Conservation (phyloP, 1,140 invertebrate genomes). For the Ephestia elutella region DNA sequence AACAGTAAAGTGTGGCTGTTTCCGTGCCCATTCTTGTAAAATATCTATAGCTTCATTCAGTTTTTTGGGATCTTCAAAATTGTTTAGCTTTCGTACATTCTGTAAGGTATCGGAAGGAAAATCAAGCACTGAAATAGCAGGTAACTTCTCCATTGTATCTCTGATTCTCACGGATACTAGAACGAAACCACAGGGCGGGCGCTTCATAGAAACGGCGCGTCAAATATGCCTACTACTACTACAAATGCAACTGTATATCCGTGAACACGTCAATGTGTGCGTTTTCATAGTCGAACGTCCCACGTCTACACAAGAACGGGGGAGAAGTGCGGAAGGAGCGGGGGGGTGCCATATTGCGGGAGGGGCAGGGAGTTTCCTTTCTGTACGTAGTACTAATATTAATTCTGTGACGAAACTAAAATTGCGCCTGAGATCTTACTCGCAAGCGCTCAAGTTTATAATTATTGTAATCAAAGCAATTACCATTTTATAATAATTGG, state of each 20-base stretch:
- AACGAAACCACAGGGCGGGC: too few species aligned
- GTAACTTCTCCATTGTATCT: not conserved
- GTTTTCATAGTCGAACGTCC: too few species aligned
- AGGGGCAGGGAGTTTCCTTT: too few species aligned
- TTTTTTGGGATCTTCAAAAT: slow-evolving; percentile 19
- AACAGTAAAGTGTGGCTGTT: slow-evolving; percentile 30
- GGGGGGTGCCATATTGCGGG: too few species aligned
- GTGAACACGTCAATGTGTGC: too few species aligned
- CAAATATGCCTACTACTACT: too few species aligned
- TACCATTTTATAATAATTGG: not conserved
- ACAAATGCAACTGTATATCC: too few species aligned
- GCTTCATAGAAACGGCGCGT: too few species aligned
- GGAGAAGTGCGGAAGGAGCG: too few species aligned
- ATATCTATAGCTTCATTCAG: slow-evolving; percentile 26
- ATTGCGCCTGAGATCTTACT: not conserved
- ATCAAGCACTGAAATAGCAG: not conserved
- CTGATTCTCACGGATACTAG: not conserved
- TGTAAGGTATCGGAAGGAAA: slow-evolving; percentile 8
- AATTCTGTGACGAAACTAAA: too few species aligned
- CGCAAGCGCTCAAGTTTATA: not conserved
- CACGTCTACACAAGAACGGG: too few species aligned
- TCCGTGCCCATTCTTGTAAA: slow-evolving; percentile 24
- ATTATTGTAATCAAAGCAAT: not conserved
- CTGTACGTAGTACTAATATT: too few species aligned
- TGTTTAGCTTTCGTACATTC: slow-evolving; percentile 19